These are phyloP conservation scores for Idaea straminata DNA, from an alignment of 2,888 invertebrate genomes.

Conservation along the genomic window DNA sequence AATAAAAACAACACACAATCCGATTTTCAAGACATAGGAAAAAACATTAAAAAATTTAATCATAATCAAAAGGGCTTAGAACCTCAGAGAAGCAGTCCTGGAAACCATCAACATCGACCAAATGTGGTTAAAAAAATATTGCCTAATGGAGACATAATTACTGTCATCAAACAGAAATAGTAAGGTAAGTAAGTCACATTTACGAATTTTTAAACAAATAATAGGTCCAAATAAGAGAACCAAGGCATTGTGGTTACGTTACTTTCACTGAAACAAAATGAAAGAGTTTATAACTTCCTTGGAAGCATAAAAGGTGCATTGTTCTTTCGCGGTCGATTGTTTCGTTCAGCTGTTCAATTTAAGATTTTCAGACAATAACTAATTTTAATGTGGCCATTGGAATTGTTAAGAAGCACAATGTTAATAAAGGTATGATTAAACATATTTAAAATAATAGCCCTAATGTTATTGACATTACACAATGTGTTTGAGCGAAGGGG, in stretches of 20 bases:
- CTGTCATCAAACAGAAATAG: not conserved
- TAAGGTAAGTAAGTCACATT: not conserved
- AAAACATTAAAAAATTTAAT: not conserved
- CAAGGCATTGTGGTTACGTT: not conserved
- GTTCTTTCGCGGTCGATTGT: not conserved
- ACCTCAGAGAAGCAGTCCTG: not conserved
- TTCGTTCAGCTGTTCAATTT: not conserved
- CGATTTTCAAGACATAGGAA: not conserved
- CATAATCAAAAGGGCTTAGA: not conserved
- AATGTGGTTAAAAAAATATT: not conserved
- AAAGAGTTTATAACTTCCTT: not conserved
- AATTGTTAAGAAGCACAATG: not conserved
- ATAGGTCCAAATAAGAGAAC: not conserved
- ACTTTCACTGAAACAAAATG: not conserved
- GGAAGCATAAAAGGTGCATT: not conserved
- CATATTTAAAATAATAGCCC: not conserved
- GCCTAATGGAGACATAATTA: not conserved
- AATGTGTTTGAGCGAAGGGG: too few relatives aligned
- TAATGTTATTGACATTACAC: not conserved
- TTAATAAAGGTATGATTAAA: not conserved
- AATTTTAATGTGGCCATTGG: not conserved
- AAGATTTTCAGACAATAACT: not conserved
- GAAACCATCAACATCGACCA: not conserved
- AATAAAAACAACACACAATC: not conserved
- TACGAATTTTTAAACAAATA: not conserved